A percentile compares a stretch with the other conserved stretches of the same genome.
phyloP scores from a whole-genome alignment of 1,140 invertebrate genomes.

The Scylla paramamosain region DNA sequence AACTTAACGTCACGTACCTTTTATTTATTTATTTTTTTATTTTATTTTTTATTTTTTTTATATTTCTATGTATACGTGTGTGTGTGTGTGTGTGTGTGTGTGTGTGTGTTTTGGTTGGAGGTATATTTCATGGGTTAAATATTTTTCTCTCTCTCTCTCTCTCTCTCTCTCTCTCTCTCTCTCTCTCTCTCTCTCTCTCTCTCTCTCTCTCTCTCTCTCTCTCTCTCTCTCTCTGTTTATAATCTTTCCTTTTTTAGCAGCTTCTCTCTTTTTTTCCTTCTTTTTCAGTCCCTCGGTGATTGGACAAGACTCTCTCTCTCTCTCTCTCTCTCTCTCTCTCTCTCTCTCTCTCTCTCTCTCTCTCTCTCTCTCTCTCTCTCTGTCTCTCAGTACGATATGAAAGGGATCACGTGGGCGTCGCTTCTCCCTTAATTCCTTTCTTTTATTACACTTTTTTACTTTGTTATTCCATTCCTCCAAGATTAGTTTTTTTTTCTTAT shows the following conservation, averaged over 20 bases:
- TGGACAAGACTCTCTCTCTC: no score
- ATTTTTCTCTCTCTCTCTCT: no score
- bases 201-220: constrained; percentile 46
- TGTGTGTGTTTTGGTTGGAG: not conserved
- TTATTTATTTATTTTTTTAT: not conserved
- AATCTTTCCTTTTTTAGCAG: not conserved
- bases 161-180: no score
- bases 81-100: constrained; percentile 25
- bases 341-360: no score
- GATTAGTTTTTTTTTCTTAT: no score
- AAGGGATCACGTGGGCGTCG: no score
- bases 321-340: no score
- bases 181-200: constrained; percentile 29
- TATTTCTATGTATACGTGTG: not conserved
- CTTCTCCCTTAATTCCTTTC: not conserved
- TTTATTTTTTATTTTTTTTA: not conserved
- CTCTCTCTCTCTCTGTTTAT: constrained; percentile 28
- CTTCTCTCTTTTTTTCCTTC: no score
- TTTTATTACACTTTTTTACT: not conserved
- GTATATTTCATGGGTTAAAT: not conserved
- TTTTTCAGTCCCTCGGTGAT: no score
- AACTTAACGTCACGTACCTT: not conserved
- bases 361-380: no score
- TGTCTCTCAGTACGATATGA: not conserved
- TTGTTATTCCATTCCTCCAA: no score